phyloP scores from a whole-genome alignment of 1,140 invertebrate species.

The Zaprionus inermis region DNA sequence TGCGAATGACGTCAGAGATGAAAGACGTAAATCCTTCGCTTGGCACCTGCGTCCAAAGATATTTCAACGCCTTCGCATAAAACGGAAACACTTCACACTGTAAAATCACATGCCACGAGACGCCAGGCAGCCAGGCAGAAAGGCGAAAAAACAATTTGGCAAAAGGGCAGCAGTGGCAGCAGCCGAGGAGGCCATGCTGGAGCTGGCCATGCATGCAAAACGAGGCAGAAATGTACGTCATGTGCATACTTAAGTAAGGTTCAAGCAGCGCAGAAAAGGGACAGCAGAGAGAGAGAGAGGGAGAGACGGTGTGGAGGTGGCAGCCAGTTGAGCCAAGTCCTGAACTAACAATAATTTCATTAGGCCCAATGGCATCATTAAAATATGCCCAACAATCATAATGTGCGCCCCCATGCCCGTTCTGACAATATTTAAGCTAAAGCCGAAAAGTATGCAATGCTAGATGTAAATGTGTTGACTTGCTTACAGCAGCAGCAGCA shows the following conservation, averaged over 20 bases:
- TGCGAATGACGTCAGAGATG: slow-evolving; percentile 45
- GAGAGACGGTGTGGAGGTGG: neutral
- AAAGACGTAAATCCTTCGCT: neutral
- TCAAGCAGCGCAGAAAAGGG: neutral
- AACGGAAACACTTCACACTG: slow-evolving; percentile 36
- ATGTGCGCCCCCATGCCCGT: slow-evolving; percentile 48
- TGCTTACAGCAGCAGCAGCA: slow-evolving; percentile 9
- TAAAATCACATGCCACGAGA: slow-evolving; percentile 52
- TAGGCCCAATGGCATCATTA: slow-evolving; percentile 83
- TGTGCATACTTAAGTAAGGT: slow-evolving; percentile 60
- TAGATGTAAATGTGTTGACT: slow-evolving; percentile 46
- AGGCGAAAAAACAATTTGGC: slow-evolving; percentile 31
- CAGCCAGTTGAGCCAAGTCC: neutral
- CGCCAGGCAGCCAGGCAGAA: neutral
- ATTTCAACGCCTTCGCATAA: slow-evolving; percentile 41
- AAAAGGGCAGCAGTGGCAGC: slow-evolving; percentile 7
- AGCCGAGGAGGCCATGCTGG: slow-evolving; percentile 20
- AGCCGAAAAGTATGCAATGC: slow-evolving; percentile 30
- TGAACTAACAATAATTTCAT: slow-evolving; percentile 80
- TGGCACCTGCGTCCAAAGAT: slow-evolving; percentile 37
- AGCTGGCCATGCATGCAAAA: slow-evolving; percentile 57
- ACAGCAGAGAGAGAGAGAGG: neutral
- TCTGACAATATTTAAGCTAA: neutral
- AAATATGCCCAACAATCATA: slow-evolving; percentile 82
- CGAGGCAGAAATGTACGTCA: slow-evolving; percentile 55